Base-by-base conservation (phyloP, 2,888 invertebrate species). In the Muscina levida region DNA sequence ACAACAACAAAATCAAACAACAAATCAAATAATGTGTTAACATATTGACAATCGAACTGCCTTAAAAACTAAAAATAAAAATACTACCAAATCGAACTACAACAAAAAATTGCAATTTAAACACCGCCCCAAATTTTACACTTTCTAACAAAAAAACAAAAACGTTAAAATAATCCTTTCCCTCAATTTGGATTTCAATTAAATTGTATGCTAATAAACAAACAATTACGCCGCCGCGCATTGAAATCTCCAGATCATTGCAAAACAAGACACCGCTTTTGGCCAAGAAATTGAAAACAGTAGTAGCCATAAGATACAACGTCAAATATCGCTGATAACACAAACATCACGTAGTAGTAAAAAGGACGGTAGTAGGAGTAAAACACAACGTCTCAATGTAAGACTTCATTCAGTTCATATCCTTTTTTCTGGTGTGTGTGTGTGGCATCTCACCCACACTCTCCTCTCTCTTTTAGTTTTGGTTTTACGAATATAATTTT, bases 321-420 rank as follows among this genome's bases (percentile, higher is more conserved):
- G 94, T 74, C 94, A 93, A 88, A 91, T 94, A 85, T 94, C 95
- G 82, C 92, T 93, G 88, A 93, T 93, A 84, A 92, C 93, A 86
- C 91, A 92, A 78, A 91, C 92, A 88, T 92, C 92, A 85, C 91
- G 92, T 84, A 86, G 89, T 84, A 88, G 89, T 87, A 92, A 92
- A 83, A 92, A 91, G 87, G 93, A 93, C 74, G 81, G 77, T 87
- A 93, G 93, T 87, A 94, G 95, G 94, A 93, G 92, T 88, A 92
- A 90, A 90, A 93, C 94, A 89, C 94, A 94, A 87, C 95, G 93
- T 93, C 94, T 94, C 91, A 93, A 94, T 92, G 95, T 95, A 94
- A 94, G 95, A 81, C 67, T 26, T 76, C 51, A 15, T 39, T 57
- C 24, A 15, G 11, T 65, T 19, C 4, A 6, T 19, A 10, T 51